Percentiles rank a stretch among this genome's conserved stretches.
Evolutionary conservation across 2,888 invertebrate genomes (phyloP).

Genomic region (Amblyteles armatorius): DNA sequence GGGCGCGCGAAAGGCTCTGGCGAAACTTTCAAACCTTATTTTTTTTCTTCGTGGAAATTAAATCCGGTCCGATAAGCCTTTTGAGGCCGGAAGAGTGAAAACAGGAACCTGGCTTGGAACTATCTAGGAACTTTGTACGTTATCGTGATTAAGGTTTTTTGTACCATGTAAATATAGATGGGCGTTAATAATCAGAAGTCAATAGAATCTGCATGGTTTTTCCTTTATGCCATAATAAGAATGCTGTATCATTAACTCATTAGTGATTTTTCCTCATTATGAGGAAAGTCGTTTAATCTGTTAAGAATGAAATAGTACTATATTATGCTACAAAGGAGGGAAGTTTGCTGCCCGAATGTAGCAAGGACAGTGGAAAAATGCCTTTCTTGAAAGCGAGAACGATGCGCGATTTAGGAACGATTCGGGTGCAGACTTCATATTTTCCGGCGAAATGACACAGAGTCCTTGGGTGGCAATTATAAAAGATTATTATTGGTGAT

Average conservation of each 20-base stretch:
- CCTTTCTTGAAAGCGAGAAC: neutral
- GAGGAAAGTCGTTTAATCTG: too few species aligned
- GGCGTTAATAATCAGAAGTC: neutral
- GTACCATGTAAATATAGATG: neutral
- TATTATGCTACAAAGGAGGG: too few species aligned
- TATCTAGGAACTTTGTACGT: neutral
- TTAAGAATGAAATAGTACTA: too few species aligned
- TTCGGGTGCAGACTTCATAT: slow-evolving; percentile 17
- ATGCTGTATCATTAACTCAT: too few species aligned
- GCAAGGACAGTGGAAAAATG: neutral
- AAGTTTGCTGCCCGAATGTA: too few species aligned
- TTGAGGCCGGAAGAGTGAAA: neutral
- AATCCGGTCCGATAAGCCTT: neutral
- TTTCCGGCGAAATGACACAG: slow-evolving; percentile 22
- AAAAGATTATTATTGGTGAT: slow-evolving; percentile 42
- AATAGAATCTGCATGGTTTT: neutral
- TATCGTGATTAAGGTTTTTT: neutral
- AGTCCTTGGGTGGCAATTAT: slow-evolving; percentile 44
- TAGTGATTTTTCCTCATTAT: too few species aligned
- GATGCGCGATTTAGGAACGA: neutral
- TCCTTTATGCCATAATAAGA: too few species aligned
- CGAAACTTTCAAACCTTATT: slow-evolving; percentile 3
- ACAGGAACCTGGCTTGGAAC: neutral
- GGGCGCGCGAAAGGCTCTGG: slow-evolving; percentile 1
- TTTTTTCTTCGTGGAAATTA: slow-evolving; percentile 1